Percentiles rank a stretch among this genome's conserved stretches.
phyloP scores from a whole-genome alignment of 1,140 invertebrate genomes.

The Zaprionus ghesquierei region DNA sequence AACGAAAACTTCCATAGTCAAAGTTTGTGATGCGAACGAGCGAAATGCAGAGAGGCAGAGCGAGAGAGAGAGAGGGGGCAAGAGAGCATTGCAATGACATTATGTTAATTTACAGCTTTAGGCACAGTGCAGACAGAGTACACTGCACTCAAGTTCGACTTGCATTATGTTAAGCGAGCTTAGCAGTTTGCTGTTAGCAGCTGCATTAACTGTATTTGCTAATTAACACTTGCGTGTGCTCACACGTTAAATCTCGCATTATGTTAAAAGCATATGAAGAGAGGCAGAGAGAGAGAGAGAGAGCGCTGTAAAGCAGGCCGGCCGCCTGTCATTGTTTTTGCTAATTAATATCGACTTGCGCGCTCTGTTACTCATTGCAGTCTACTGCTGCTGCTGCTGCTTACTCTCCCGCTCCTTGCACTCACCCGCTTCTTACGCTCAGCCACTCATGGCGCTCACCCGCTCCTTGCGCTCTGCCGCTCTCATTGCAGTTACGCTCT shows the following conservation, averaged over 20 bases:
- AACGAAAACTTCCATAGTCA: conserved; percentile 12
- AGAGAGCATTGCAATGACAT: background rate
- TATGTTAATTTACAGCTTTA: background rate
- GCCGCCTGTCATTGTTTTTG: background rate
- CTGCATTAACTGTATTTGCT: background rate
- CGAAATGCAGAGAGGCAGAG: no score
- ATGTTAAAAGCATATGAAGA: background rate
- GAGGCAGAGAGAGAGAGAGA: background rate
- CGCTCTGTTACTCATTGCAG: background rate
- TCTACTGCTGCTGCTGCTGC: background rate
- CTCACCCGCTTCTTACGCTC: no score
- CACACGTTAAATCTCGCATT: background rate
- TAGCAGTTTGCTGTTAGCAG: background rate
- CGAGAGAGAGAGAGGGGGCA: background rate
- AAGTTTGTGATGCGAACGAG: background rate
- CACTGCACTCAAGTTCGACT: background rate
- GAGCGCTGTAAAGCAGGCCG: background rate
- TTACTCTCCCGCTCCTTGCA: no score
- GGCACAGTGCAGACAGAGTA: no score
- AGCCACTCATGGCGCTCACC: no score
- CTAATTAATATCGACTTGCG: background rate
- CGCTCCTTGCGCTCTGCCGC: no score
- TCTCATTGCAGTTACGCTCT: no score
- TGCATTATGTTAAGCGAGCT: background rate
- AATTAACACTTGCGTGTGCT: background rate